Base-by-base conservation (phyloP, 2,113 vertebrate genomes). In the Entelurus aequoreus region DNA sequence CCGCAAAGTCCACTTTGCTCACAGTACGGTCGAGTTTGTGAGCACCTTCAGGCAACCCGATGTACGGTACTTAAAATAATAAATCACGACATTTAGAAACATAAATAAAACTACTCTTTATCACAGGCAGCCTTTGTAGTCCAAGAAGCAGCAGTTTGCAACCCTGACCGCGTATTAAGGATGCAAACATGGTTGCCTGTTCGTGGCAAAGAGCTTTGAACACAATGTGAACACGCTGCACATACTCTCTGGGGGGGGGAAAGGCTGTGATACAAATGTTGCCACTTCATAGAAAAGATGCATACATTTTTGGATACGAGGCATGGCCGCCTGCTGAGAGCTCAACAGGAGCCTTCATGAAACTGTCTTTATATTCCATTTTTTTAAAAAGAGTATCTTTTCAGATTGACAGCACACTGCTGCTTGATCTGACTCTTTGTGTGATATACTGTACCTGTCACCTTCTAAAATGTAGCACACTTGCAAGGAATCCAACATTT, bases 241-340 rank as follows among this genome's bases (percentile, higher is more conserved):
- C 51, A 53, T 19, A 57, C n/a, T 60, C 14, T 28, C 28, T 69
- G 10, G 46, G 38, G 19, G 38, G 19, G 1, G 1, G 21, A 28
- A 47, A 42, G 42, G 6, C 42, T 13, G 37, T 55, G 51, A 12
- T 21, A 35, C 6, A 40, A 47, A 47, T 72, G 28, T 62, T 37
- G 15, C 12, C 48, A 11, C 6, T 42, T 65, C 28, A 63, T 62
- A 71, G n/a, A 56, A 54, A 35, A 49, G 36, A 57, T 54, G 53
- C 46, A 46, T 46, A 46, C 40, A 21, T 60, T n/a, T 63, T 62
- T 9, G 28, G 11, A 40, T 40, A 62, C 54, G 72, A 65, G 63
- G 48, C 40, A 60, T 54, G 55, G 54, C 48, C 44, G 37, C 63
- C 60, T 54, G 46, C 54, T 76, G 62, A 48, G 13, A 44, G 51